Conservation (phyloP, 2,797 vertebrate species). For the Ptychadena robeensis region DNA sequence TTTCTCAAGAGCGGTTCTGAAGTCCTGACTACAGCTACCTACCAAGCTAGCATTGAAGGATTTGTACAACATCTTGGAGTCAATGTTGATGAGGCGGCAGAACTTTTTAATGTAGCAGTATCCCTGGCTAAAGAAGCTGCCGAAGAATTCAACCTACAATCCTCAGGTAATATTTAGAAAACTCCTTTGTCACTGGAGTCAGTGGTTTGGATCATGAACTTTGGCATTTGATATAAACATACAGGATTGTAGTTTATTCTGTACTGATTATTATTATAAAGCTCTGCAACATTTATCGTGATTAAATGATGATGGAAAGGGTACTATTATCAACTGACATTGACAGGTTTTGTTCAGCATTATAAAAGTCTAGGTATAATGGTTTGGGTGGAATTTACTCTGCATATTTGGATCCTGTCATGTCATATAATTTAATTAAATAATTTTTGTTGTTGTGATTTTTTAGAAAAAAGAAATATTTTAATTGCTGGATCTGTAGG, state of each 20-base stretch:
- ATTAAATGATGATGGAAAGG: too few relatives aligned
- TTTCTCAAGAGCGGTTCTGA: slow-evolving; percentile 80
- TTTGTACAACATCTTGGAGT: slow-evolving; percentile 74
- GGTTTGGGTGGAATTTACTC: too few relatives aligned
- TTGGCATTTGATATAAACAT: too few relatives aligned
- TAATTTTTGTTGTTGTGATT: background rate
- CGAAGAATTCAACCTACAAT: slow-evolving; percentile 64
- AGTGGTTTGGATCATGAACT: too few relatives aligned
- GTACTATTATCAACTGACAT: too few relatives aligned
- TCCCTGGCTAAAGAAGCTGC: slow-evolving; percentile 75
- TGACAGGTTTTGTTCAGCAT: background rate
- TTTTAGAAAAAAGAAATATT: slow-evolving; percentile 47
- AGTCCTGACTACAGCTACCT: slow-evolving; percentile 80
- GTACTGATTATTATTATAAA: too few relatives aligned
- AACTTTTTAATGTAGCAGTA: slow-evolving; percentile 77
- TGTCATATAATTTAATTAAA: background rate
- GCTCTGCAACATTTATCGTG: too few relatives aligned
- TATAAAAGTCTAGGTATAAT: too few relatives aligned
- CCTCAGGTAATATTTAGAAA: slow-evolving; percentile 65
- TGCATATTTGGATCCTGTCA: too few relatives aligned
- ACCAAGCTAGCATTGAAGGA: slow-evolving; percentile 80
- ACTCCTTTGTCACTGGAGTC: background rate
- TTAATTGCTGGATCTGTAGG: slow-evolving; percentile 81
- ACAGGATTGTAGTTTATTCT: too few relatives aligned
- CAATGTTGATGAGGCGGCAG: slow-evolving; percentile 70